Evolutionary conservation across 2,888 invertebrate species (phyloP).

Genomic region (Brachyptera risi): DNA sequence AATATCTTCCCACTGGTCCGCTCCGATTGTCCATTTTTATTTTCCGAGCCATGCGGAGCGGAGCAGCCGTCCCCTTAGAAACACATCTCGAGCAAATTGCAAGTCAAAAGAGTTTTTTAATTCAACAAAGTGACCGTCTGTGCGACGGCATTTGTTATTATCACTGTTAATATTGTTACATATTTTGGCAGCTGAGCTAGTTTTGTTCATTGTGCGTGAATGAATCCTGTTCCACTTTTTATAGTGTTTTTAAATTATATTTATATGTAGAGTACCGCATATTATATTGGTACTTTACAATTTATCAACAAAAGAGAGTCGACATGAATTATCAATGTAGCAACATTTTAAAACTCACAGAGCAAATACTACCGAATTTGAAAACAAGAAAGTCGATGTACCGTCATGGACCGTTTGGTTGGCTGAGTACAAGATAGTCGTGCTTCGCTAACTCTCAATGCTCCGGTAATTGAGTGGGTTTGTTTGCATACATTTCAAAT

Average conservation of each 20-base stretch:
- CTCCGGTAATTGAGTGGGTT: neutral
- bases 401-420: too few relatives aligned
- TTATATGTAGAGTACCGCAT: too few relatives aligned
- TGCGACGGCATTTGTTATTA: constrained; percentile 29
- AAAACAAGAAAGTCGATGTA: too few relatives aligned
- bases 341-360: too few relatives aligned
- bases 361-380: too few relatives aligned
- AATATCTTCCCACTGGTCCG: constrained; percentile 32
- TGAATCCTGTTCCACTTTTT: too few relatives aligned
- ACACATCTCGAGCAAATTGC: neutral
- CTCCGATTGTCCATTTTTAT: constrained; percentile 35
- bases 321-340: too few relatives aligned
- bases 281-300: too few relatives aligned
- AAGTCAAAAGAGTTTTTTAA: constrained; percentile 2
- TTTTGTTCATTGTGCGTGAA: constrained; percentile 18
- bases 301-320: too few relatives aligned
- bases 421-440: neutral
- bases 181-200: constrained; percentile 25
- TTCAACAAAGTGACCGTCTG: constrained; percentile 11
- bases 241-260: too few relatives aligned
- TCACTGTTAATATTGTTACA: constrained; percentile 21
- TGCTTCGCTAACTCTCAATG: neutral
- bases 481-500: too few relatives aligned
- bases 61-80: constrained; percentile 46
- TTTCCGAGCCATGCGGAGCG: constrained; percentile 49